Evolutionary conservation across 2,888 invertebrate species (phyloP).

Genomic region (Cantharis rufa): DNA sequence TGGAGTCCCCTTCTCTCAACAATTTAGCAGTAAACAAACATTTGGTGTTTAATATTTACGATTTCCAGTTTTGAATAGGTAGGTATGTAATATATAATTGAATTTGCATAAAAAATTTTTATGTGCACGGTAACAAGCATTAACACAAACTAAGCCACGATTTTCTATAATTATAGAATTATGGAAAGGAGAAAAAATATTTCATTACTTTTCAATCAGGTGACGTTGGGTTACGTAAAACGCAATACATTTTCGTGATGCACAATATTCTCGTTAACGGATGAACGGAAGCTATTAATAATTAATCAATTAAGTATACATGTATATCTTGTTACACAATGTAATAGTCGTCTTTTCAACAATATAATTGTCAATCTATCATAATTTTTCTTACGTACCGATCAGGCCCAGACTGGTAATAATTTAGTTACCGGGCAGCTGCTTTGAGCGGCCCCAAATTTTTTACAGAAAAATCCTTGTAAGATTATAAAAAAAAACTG

Average conservation of each 20-base stretch:
- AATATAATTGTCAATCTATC: no score
- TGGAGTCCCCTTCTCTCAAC: slow-evolving; percentile 22
- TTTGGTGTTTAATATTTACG: slow-evolving; percentile 5
- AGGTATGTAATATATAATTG: background rate
- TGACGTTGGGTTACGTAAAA: background rate
- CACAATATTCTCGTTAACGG: background rate
- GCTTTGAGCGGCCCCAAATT: no score
- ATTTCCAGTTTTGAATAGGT: background rate
- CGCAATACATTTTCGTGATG: background rate
- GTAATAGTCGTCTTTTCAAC: no score
- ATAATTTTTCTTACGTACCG: no score
- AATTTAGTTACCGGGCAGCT: no score
- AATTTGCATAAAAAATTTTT: background rate
- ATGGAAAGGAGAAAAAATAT: background rate
- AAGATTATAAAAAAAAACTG: no score
- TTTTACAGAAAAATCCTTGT: no score
- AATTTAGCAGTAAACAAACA: slow-evolving; percentile 23
- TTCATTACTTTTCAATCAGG: no score
- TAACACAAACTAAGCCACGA: background rate
- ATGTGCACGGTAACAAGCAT: background rate
- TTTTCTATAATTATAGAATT: background rate
- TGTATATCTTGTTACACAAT: background rate
- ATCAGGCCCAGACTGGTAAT: no score
- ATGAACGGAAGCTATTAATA: background rate
- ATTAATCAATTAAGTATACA: background rate